phyloP scores from a whole-genome alignment of 2,113 vertebrate species.

The Syrrhaptes paradoxus region DNA sequence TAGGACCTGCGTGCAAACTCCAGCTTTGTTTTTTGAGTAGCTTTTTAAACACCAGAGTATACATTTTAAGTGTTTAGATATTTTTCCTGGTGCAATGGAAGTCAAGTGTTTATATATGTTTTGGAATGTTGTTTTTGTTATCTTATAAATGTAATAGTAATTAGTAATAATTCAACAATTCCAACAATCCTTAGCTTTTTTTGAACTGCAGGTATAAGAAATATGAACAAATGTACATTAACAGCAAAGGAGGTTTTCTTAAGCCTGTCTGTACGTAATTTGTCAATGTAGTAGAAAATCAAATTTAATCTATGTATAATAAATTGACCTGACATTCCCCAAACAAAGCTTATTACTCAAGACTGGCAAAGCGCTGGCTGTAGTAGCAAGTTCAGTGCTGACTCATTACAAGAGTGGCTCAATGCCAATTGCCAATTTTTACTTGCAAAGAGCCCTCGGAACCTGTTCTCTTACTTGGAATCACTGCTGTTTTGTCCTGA shows the following conservation, averaged over 20 bases:
- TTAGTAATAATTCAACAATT: not conserved
- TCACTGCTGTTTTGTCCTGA: not conserved
- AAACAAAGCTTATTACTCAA: slow-evolving; percentile 48
- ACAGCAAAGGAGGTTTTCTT: not conserved
- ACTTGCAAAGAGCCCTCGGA: not conserved
- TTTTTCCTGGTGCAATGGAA: slow-evolving; percentile 11
- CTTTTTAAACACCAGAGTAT: not conserved
- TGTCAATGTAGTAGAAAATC: slow-evolving; percentile 52
- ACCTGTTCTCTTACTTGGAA: not conserved
- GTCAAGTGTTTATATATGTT: not conserved
- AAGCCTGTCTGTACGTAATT: not conserved
- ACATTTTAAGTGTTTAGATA: not conserved
- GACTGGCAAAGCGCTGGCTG: not conserved
- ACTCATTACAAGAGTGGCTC: slow-evolving; percentile 42
- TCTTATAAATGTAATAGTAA: not conserved
- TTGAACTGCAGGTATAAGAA: not conserved
- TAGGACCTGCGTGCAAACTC: not conserved
- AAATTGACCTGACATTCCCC: slow-evolving; percentile 38
- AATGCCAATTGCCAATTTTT: slow-evolving; percentile 13
- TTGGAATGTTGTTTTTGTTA: not conserved
- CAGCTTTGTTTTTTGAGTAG: not conserved
- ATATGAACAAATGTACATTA: not conserved
- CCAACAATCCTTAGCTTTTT: not conserved
- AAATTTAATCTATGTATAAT: slow-evolving; percentile 50
- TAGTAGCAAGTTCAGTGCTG: not conserved